Conservation (phyloP, 2,888 invertebrate genomes). For the Euclidia mi region DNA sequence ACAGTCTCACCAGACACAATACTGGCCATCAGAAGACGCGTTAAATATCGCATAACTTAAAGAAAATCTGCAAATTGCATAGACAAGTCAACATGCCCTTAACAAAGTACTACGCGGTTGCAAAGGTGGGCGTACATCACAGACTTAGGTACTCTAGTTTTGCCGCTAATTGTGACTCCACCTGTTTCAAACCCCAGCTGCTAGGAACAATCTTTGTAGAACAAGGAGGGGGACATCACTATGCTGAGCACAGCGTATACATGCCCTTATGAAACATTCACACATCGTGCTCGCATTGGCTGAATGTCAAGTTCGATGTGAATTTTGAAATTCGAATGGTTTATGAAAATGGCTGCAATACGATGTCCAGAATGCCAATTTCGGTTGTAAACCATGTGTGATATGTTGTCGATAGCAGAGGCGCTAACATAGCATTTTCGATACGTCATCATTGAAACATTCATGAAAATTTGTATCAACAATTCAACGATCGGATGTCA, state of each 20-base stretch:
- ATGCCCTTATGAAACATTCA: constrained; percentile 48
- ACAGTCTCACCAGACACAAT: no score
- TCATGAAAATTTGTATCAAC: no score
- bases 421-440: background rate
- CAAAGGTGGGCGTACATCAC: constrained; percentile 72
- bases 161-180: constrained; percentile 76
- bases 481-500: no score
- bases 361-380: constrained; percentile 39
- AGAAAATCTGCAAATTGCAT: background rate
- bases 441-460: background rate
- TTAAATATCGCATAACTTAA: background rate
- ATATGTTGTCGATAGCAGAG: constrained; percentile 5
- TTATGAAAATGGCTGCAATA: constrained; percentile 45
- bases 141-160: constrained; percentile 71
- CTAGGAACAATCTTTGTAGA: constrained; percentile 61
- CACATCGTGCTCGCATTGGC: constrained; percentile 32
- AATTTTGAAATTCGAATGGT: constrained; percentile 38
- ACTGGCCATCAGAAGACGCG: no score
- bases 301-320: constrained; percentile 34
- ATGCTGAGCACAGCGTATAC: constrained; percentile 51
- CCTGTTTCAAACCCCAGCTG: constrained; percentile 64
- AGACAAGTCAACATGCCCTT: constrained; percentile 43
- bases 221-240: constrained; percentile 59
- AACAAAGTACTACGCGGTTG: constrained; percentile 54
- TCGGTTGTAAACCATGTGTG: constrained; percentile 17